Conservation (phyloP, 2,113 vertebrate species). For the Leptobrachium leishanense region DNA sequence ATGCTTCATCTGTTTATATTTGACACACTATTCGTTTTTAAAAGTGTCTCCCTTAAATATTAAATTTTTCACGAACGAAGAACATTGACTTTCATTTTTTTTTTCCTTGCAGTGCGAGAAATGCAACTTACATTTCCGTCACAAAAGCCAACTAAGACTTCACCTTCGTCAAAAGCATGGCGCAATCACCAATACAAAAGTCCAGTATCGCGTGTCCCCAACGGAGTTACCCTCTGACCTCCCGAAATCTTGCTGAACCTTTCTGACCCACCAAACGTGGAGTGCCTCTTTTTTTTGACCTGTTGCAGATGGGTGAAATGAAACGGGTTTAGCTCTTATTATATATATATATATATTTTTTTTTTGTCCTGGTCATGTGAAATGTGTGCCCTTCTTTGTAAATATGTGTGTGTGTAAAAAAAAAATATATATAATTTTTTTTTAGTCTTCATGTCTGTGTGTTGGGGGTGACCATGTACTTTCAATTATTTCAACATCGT, state of each 20-base stretch:
- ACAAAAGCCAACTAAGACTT: conserved; percentile 96
- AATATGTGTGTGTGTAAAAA: conserved; percentile 1
- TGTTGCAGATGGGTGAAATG: conserved; percentile 60
- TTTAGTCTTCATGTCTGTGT: conserved; percentile 65
- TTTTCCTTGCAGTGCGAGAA: conserved; percentile 87
- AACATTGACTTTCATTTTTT: background rate
- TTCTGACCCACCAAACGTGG: conserved; percentile 65
- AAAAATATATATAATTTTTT: conserved; percentile 61
- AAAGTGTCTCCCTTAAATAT: too few species aligned
- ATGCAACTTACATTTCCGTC: conserved; percentile 98
- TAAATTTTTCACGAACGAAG: background rate
- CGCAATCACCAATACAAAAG: conserved; percentile 98
- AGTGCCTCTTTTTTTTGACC: conserved; percentile 56
- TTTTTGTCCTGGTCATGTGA: conserved; percentile 68
- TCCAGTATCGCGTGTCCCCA: conserved; percentile 89
- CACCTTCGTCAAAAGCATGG: conserved; percentile 97
- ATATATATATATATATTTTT: conserved; percentile 31
- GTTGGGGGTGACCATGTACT: conserved; percentile 66
- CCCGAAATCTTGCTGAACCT: conserved; percentile 83
- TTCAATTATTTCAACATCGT: conserved; percentile 57
- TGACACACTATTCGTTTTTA: too few species aligned
- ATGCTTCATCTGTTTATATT: too few species aligned
- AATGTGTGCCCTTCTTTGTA: conserved; percentile 46
- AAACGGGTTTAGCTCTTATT: conserved; percentile 63
- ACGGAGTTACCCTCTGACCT: conserved; percentile 80